Evolutionary conservation across 2,797 vertebrate genomes (phyloP).

Genomic region (Enteromius radiatus): DNA sequence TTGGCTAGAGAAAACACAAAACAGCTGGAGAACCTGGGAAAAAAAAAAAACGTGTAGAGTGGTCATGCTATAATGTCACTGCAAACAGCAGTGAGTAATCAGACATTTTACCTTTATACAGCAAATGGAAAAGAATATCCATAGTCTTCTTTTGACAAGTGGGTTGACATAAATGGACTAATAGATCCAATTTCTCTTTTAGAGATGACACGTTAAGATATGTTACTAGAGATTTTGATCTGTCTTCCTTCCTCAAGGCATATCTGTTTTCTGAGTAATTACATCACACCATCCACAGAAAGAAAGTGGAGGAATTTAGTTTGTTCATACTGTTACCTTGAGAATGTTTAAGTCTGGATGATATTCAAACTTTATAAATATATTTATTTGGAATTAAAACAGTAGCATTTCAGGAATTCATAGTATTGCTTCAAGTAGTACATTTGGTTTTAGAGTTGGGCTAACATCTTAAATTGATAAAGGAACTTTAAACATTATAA

Average conservation of each 20-base stretch:
- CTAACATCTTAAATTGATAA: neutral
- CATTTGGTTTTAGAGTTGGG: neutral
- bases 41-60: neutral
- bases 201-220: conserved; percentile 1
- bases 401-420: neutral
- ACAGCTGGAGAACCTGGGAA: conserved; percentile 41
- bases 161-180: conserved; percentile 5
- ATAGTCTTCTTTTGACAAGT: neutral
- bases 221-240: neutral
- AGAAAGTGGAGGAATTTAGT: neutral
- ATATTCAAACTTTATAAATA: neutral
- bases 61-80: conserved; percentile 24
- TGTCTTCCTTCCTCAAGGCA: neutral
- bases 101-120: neutral
- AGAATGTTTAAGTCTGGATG: neutral
- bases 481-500: neutral
- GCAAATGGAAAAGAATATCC: neutral
- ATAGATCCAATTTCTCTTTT: neutral
- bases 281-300: neutral
- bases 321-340: neutral
- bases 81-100: neutral
- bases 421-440: neutral
- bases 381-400: neutral
- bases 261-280: neutral
- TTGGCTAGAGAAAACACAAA: conserved; percentile 34